phyloP scores from a whole-genome alignment of 2,797 vertebrate species.

The Spea hammondii region DNA sequence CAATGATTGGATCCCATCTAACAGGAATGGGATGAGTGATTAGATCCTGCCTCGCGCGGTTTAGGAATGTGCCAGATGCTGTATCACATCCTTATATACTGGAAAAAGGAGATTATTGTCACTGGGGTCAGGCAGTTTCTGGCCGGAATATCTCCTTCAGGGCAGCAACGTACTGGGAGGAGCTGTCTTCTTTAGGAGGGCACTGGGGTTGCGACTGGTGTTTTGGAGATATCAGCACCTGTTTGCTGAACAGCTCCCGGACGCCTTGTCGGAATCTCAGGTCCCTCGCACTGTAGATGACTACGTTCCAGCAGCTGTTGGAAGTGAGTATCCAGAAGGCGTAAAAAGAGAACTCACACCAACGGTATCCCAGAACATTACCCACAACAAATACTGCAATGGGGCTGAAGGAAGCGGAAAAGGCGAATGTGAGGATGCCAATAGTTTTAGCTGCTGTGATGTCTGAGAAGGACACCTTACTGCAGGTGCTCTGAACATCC shows the following conservation, averaged over 20 bases:
- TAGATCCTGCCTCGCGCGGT: neutral
- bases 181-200: constrained; percentile 27
- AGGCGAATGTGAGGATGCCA: constrained; percentile 76
- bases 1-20: neutral
- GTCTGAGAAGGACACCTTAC: constrained; percentile 77
- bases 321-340: constrained; percentile 82
- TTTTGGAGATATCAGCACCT: neutral
- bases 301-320: constrained; percentile 83
- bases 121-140: constrained; percentile 33
- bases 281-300: constrained; percentile 80
- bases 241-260: constrained; percentile 70
- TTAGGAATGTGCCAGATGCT: neutral
- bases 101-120: neutral
- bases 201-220: constrained; percentile 15
- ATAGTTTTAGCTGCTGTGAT: constrained; percentile 83
- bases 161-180: constrained; percentile 46
- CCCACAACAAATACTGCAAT: constrained; percentile 80
- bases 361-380: constrained; percentile 76
- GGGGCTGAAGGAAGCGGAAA: constrained; percentile 76
- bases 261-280: constrained; percentile 77
- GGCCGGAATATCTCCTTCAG: constrained; percentile 53
- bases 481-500: constrained; percentile 56
- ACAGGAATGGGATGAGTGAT: neutral
- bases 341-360: constrained; percentile 82
- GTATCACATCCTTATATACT: neutral